phyloP scores from a whole-genome alignment of 2,888 invertebrate species.

The Ametastegia equiseti region DNA sequence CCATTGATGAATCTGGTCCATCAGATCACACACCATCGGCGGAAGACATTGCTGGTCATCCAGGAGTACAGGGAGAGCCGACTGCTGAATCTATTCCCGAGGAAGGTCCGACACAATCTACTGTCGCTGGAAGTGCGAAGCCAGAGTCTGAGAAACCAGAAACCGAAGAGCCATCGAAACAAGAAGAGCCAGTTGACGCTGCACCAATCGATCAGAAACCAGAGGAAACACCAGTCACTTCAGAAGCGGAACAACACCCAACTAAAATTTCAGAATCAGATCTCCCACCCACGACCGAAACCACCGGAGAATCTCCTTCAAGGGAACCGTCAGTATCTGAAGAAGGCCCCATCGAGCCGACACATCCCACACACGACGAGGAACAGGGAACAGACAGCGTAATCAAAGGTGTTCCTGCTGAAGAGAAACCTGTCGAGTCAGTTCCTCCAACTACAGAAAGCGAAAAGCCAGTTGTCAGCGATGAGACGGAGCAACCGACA shows the following conservation, averaged over 20 bases:
- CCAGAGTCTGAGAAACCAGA: constrained; percentile 32
- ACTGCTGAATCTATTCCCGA: constrained; percentile 14
- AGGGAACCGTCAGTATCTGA: constrained; percentile 50
- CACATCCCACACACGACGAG: not conserved
- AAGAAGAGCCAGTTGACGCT: constrained; percentile 47
- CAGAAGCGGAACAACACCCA: constrained; percentile 25
- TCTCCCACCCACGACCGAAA: not conserved
- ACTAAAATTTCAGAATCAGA: not conserved
- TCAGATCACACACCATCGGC: not conserved
- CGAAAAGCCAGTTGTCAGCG: constrained; percentile 39
- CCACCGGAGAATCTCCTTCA: not conserved
- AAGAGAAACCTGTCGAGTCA: constrained; percentile 46
- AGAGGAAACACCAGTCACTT: constrained; percentile 2
- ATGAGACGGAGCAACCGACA: not conserved
- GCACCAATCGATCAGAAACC: constrained; percentile 9
- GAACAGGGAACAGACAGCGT: not conserved
- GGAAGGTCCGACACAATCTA: constrained; percentile 24
- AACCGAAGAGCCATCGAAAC: constrained; percentile 27
- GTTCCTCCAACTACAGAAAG: constrained; percentile 11
- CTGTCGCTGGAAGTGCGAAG: constrained; percentile 10
- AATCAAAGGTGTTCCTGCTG: constrained; percentile 47
- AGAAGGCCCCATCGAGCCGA: constrained; percentile 1
- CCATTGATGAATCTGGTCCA: not conserved
- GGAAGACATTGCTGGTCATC: constrained; percentile 23
- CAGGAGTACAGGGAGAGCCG: not conserved